phyloP scores from a whole-genome alignment of 2,113 vertebrate genomes.

The Ciconia maguari region DNA sequence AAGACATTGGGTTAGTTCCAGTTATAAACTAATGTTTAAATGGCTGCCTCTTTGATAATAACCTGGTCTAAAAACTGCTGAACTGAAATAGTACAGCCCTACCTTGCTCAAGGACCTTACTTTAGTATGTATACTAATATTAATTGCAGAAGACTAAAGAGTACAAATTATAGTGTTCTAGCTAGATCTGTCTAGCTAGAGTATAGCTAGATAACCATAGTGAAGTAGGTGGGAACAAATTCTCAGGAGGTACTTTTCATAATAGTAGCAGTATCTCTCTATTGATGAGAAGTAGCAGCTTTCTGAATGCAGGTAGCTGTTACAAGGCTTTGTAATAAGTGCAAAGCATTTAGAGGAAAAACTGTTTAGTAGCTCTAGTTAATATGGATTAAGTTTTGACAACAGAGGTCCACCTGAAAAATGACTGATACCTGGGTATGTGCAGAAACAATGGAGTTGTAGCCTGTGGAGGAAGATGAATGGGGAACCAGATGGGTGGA shows the following conservation, averaged over 20 bases:
- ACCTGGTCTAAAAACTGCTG: background rate
- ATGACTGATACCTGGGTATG: background rate
- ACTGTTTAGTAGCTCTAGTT: background rate
- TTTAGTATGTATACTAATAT: background rate
- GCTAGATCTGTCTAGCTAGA: too few species aligned
- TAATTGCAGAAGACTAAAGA: background rate
- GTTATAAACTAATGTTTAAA: background rate
- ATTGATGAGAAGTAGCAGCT: background rate
- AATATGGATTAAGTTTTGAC: background rate
- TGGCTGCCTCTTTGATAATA: background rate
- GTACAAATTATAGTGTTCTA: background rate
- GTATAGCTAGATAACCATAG: background rate
- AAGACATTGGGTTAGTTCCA: background rate
- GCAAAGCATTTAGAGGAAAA: background rate
- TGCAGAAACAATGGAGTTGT: background rate
- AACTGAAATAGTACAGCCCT: background rate
- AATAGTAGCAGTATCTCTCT: background rate
- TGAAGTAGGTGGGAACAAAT: background rate
- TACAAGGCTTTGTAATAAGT: background rate
- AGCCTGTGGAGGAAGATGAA: background rate
- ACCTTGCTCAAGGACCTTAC: background rate
- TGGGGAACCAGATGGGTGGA: background rate
- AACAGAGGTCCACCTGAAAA: background rate
- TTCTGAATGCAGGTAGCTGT: background rate
- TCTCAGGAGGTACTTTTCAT: background rate